These are phyloP conservation scores for Mercenaria mercenaria DNA, from an alignment of 1,140 invertebrate genomes.

Conservation along the genomic window DNA sequence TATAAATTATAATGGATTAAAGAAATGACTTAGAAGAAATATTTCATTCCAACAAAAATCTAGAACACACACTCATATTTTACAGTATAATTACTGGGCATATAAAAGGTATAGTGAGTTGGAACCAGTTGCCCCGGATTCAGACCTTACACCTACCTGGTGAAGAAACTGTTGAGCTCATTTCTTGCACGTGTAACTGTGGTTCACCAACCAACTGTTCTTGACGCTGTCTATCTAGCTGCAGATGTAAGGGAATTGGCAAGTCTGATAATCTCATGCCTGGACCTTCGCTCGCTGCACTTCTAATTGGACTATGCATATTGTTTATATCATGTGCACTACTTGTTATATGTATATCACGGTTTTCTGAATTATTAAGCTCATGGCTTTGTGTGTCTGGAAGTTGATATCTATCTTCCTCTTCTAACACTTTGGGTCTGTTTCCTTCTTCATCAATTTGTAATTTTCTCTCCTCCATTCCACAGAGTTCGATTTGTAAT, in stretches of 20 bases:
- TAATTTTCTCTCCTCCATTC: constrained; percentile 62
- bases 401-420: constrained; percentile 54
- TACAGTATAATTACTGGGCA: too few species aligned
- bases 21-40: too few species aligned
- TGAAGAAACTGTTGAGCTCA: constrained; percentile 63
- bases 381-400: constrained; percentile 61
- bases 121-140: too few species aligned
- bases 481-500: constrained; percentile 43
- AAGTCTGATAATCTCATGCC: constrained; percentile 23
- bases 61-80: too few species aligned
- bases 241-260: constrained; percentile 29
- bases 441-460: constrained; percentile 63
- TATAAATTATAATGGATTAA: too few species aligned
- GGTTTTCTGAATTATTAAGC: constrained; percentile 1
- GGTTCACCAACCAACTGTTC: constrained; percentile 54
- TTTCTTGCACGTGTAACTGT: constrained; percentile 63
- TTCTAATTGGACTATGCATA: constrained; percentile 33
- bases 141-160: constrained; percentile 24
- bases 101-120: too few species aligned
- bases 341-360: constrained; percentile 14
- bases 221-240: neutral
- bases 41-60: too few species aligned
- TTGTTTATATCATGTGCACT: constrained; percentile 4
- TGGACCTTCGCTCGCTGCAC: constrained; percentile 2
- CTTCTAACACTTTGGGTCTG: constrained; percentile 52